Evolutionary conservation across 2,797 vertebrate species (phyloP), one percentile per base, ranked within the genome.

Genomic region (Agapornis canus): DNA sequence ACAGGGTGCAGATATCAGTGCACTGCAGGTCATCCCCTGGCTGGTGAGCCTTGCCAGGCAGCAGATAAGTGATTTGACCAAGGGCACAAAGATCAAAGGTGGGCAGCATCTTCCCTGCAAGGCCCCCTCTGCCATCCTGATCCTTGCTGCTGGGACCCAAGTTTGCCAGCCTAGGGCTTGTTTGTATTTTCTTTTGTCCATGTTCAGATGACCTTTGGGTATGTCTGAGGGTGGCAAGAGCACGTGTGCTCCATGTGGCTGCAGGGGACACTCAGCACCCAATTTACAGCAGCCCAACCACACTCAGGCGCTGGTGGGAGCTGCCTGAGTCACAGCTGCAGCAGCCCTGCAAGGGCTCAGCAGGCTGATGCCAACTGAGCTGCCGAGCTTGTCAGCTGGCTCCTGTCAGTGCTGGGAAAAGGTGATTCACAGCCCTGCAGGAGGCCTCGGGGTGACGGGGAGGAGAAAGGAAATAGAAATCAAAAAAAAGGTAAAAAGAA

Each of bases 21-120:
- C 6, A 51, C 45, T 13, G 20, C 31, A 57, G 59, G 45, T 22
- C 27, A 3, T n/a, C 21, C 54, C 72, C 15, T 0, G 1, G 47
- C 31, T 15, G 6, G 14, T 2, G 6, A 92, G 40, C 27, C 51
- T 61, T 25, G 2, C 31, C 51, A 39, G 25, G 61, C 60, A 47
- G 37, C 22, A 26, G 21, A 9, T 5, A 9, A 39, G 32, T 16
- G 57, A 51, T 54, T 22, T 43, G 40, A 12, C 27, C 57, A 39
- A 48, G 45, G 57, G 23, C 69, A 51, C 23, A 1, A 11, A 45
- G n/a, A 13, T 26, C 37, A 32, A 37, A 66, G n/a, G 23, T 48
- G 19, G 31, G 16, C 10, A 20, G 57, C 52, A 78, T 16, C 82
- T 56, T 75, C 76, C 27, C 13, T 11, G n/a, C 4, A 1, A 23